Evolutionary conservation across 2,888 invertebrate species (phyloP).

Genomic region (Erebia epiphron): DNA sequence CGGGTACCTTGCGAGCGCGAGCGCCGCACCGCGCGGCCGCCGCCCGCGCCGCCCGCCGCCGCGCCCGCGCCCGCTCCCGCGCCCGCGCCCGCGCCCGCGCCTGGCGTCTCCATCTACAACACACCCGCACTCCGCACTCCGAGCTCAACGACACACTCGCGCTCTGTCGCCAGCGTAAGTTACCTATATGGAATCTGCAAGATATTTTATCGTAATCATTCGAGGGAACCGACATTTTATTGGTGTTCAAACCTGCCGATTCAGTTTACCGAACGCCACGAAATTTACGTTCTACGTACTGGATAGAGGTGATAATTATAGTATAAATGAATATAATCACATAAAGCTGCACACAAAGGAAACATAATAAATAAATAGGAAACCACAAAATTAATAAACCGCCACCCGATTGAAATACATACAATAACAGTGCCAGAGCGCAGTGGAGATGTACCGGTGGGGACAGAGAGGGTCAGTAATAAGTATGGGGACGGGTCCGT

Average conservation of each 20-base stretch:
- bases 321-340: conserved; percentile 28
- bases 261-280: neutral
- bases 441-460: conserved; percentile 37
- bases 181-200: neutral
- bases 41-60: conserved; percentile 68
- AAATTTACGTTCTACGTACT: neutral
- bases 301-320: neutral
- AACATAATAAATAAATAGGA: conserved; percentile 15
- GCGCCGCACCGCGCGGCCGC: conserved; percentile 60
- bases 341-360: conserved; percentile 20
- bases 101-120: conserved; percentile 20
- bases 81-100: conserved; percentile 24
- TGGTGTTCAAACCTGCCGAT: neutral
- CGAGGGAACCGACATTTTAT: neutral
- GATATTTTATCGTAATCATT: neutral
- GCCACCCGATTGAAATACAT: conserved; percentile 31
- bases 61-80: conserved; percentile 47
- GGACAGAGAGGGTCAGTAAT: conserved; percentile 35
- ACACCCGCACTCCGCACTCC: conserved; percentile 23
- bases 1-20: conserved; percentile 96
- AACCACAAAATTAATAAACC: conserved; percentile 25
- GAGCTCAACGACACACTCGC: neutral
- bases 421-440: conserved; percentile 8
- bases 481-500: conserved; percentile 55
- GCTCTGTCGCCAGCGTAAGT: neutral